A percentile compares a stretch with the other conserved stretches of the same genome.
Evolutionary conservation across 2,113 vertebrate genomes (phyloP).

Genomic region (Hippocampus barbouri): DNA sequence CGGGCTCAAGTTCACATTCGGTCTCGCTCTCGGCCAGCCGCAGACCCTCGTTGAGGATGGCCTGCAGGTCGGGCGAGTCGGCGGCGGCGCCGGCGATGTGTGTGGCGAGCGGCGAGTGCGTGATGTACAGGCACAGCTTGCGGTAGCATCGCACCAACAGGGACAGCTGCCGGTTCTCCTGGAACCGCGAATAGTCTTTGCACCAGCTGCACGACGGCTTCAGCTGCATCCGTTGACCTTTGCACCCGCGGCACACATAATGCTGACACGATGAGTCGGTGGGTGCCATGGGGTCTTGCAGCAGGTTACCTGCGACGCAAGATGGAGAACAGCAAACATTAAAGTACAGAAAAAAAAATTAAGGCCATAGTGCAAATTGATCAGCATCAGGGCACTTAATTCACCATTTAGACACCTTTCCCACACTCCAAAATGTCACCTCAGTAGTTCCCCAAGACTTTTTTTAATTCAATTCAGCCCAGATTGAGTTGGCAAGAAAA

Average conservation of each 20-base stretch:
- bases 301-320: slow-evolving; percentile 81
- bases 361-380: no score
- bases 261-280: slow-evolving; percentile 97
- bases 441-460: no score
- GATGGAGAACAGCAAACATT: background rate
- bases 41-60: slow-evolving; percentile 87
- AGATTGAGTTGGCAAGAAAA: no score
- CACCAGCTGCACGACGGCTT: slow-evolving; percentile 99
- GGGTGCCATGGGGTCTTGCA: slow-evolving; percentile 95
- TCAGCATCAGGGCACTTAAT: no score
- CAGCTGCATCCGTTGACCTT: slow-evolving; percentile 99
- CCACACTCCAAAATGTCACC: no score
- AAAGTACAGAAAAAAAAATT: no score
- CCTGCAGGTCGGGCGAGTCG: slow-evolving; percentile 89
- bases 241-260: slow-evolving; percentile 95
- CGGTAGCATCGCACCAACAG: slow-evolving; percentile 95
- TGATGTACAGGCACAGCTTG: slow-evolving; percentile 94
- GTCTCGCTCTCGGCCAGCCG: slow-evolving; percentile 75
- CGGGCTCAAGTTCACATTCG: slow-evolving; percentile 23
- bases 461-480: no score
- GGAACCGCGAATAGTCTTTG: slow-evolving; percentile 97
- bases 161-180: slow-evolving; percentile 93
- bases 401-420: no score
- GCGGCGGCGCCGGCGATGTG: slow-evolving; percentile 87
- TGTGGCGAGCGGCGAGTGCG: slow-evolving; percentile 85